phyloP scores from a whole-genome alignment of 2,797 vertebrate genomes.

The Xiphophorus birchmanni region DNA sequence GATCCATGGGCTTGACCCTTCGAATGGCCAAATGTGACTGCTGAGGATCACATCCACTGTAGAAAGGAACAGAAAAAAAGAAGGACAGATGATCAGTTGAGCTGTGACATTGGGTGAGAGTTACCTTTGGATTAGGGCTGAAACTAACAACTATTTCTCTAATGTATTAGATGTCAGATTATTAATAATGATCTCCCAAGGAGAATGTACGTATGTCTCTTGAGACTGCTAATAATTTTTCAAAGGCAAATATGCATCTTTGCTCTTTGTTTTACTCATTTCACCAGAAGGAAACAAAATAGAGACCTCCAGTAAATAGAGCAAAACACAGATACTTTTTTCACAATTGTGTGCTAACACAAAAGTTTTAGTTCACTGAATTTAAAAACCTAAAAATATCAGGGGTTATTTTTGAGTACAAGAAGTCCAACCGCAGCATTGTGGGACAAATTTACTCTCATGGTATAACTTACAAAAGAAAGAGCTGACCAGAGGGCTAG shows the following conservation, averaged over 20 bases:
- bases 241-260: constrained; percentile 38
- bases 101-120: not conserved
- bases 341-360: constrained; percentile 18
- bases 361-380: constrained; percentile 32
- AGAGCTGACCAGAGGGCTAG: constrained; percentile 5
- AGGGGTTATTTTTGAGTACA: not conserved
- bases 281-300: constrained; percentile 46
- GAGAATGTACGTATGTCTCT: not conserved
- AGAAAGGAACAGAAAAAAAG: not conserved
- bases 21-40: constrained; percentile 45
- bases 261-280: constrained; percentile 37
- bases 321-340: constrained; percentile 52
- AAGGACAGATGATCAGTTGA: not conserved
- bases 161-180: not conserved
- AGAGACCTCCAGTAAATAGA: constrained; percentile 47
- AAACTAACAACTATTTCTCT: not conserved
- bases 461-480: constrained; percentile 8
- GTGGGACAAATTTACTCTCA: not conserved
- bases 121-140: not conserved
- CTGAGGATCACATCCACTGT: constrained; percentile 67
- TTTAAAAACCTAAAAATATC: constrained; percentile 11
- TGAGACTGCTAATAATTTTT: too few relatives aligned
- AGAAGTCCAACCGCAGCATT: constrained; percentile 5
- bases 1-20: constrained; percentile 87
- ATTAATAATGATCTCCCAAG: not conserved